Evolutionary conservation across 30 jellyfish, hydroid and myxozoan species (phyloP).

Genomic region (Pelagia noctiluca): DNA sequence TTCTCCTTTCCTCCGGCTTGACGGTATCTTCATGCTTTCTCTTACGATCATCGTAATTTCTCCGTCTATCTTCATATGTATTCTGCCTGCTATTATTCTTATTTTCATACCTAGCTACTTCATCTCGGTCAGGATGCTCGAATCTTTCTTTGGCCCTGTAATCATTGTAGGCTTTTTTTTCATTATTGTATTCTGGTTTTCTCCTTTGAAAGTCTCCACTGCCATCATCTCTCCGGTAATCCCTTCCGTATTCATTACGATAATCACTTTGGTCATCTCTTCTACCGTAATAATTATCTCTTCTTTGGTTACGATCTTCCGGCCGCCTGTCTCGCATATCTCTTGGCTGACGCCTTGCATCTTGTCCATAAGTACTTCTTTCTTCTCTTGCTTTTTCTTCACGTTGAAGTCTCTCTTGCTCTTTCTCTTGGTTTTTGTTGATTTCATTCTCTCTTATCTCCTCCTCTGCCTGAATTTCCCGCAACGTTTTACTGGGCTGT

Average conservation of each 20-base stretch:
- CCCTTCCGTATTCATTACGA: background rate
- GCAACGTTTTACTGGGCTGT: constrained; percentile 75
- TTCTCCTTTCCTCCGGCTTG: constrained; percentile 8
- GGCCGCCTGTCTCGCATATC: constrained; percentile 29
- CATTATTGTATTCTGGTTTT: background rate
- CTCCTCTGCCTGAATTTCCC: constrained; percentile 78
- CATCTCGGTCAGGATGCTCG: constrained; percentile 38
- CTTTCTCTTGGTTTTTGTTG: constrained; percentile 13
- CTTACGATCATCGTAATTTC: constrained; percentile 55
- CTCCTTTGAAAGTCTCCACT: background rate
- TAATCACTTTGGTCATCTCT: constrained; percentile 29
- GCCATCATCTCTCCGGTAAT: constrained; percentile 10
- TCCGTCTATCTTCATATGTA: constrained; percentile 36
- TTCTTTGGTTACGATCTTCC: too few species aligned
- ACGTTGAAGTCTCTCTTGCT: constrained; percentile 29
- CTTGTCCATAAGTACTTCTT: background rate
- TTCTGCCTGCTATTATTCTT: constrained; percentile 1
- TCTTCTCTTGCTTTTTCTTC: constrained; percentile 1
- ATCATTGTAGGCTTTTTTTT: constrained; percentile 12
- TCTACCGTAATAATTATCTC: constrained; percentile 16
- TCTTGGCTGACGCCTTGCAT: constrained; percentile 23
- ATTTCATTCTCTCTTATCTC: constrained; percentile 53
- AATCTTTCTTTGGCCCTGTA: constrained; percentile 28
- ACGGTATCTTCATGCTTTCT: constrained; percentile 64
- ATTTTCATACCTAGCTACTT: constrained; percentile 12